Evolutionary conservation across 2,888 invertebrate species (phyloP).

Genomic region (Hypena proboscidalis): DNA sequence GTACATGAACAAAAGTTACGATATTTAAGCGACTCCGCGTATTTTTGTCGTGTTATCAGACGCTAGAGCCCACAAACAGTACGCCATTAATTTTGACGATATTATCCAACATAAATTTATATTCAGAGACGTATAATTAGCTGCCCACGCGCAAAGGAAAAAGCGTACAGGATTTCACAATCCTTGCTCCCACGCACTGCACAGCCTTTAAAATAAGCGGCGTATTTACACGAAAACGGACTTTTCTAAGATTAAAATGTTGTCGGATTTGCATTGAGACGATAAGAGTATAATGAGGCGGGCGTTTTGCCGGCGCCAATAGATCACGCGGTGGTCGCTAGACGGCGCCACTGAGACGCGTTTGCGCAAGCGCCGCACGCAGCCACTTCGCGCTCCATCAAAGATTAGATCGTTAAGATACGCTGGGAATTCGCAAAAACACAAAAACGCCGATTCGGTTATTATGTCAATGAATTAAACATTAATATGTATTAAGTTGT

Average conservation of each 20-base stretch:
- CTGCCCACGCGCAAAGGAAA: conserved; percentile 72
- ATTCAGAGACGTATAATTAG: conserved; percentile 72
- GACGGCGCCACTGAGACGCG: conserved; percentile 72
- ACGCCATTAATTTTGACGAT: conserved; percentile 54
- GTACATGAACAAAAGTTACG: neutral
- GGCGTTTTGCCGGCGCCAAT: conserved; percentile 62
- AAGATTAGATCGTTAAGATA: conserved; percentile 48
- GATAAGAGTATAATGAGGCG: conserved; percentile 71
- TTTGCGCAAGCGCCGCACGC: conserved; percentile 62
- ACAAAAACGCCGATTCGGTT: conserved; percentile 12
- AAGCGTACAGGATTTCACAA: conserved; percentile 76
- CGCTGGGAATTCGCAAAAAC: conserved; percentile 34
- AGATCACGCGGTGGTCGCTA: conserved; percentile 63
- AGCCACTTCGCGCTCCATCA: conserved; percentile 45
- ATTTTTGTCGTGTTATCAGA: conserved; percentile 45
- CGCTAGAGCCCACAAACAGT: conserved; percentile 48
- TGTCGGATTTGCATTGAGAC: conserved; percentile 72
- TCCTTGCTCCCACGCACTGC: conserved; percentile 55
- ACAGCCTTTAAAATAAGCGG: conserved; percentile 57
- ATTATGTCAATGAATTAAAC: conserved; percentile 19
- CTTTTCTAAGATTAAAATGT: conserved; percentile 67
- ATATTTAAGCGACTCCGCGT: conserved; percentile 8
- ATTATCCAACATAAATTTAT: conserved; percentile 72
- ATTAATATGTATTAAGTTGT: conserved; percentile 32
- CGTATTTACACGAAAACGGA: conserved; percentile 65